Evolutionary conservation across 2,888 invertebrate species (phyloP).

Genomic region (Drosophila dives): DNA sequence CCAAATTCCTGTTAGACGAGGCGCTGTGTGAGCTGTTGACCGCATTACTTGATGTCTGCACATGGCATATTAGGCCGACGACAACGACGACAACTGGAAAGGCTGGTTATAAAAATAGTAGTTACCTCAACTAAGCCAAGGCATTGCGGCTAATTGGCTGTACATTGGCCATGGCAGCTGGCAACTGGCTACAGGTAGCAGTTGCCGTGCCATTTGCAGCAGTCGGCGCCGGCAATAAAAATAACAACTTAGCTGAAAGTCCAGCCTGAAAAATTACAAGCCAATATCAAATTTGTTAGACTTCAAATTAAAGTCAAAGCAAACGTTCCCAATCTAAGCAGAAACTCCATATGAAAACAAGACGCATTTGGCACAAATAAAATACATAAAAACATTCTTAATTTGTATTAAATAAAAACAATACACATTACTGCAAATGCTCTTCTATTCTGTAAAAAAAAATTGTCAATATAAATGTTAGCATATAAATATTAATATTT

Average conservation of each 20-base stretch:
- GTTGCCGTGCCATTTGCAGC: conserved; percentile 40
- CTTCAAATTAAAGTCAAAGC: conserved; percentile 7
- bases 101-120: conserved; percentile 60
- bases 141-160: conserved; percentile 61
- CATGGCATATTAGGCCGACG: conserved; percentile 29
- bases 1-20: conserved; percentile 59
- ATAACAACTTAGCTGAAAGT: conserved; percentile 12
- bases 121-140: conserved; percentile 68
- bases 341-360: neutral
- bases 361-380: neutral
- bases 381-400: neutral
- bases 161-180: conserved; percentile 46
- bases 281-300: neutral
- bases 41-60: conserved; percentile 59
- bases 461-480: neutral
- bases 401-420: neutral
- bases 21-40: conserved; percentile 44
- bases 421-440: neutral
- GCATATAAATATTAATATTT: neutral
- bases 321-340: neutral
- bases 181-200: conserved; percentile 46
- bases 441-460: neutral
- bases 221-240: conserved; percentile 30
- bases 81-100: conserved; percentile 50
- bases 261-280: neutral